phyloP scores from a whole-genome alignment of 1,140 invertebrate species.

The Brachionus asplanchnoidis region DNA sequence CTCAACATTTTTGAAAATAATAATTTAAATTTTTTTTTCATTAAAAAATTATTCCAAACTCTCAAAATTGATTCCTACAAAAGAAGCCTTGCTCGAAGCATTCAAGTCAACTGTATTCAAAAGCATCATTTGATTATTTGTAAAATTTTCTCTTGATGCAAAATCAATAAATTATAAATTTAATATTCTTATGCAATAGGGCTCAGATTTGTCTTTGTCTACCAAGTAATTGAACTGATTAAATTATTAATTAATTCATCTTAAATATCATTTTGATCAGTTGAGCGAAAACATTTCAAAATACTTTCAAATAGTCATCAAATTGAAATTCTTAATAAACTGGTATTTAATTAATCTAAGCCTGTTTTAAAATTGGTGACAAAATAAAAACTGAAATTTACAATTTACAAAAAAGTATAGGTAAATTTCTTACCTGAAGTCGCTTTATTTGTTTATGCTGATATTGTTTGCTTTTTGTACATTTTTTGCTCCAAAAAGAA shows the following conservation, averaged over 20 bases:
- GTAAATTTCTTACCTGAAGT: background rate
- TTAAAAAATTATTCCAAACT: background rate
- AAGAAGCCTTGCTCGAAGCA: background rate
- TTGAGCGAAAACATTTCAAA: background rate
- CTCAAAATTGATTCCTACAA: background rate
- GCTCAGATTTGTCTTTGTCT: background rate
- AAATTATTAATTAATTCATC: background rate
- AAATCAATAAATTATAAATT: conserved; percentile 1
- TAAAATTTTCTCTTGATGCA: background rate
- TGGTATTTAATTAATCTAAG: background rate
- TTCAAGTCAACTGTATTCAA: background rate
- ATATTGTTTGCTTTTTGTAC: background rate
- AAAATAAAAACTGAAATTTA: background rate
- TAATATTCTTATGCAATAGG: background rate
- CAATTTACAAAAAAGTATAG: background rate
- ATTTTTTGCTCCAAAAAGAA: background rate
- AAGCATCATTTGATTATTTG: background rate
- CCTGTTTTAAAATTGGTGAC: background rate
- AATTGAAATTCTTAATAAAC: background rate
- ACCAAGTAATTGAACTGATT: background rate
- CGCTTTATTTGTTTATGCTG: background rate
- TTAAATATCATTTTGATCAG: background rate
- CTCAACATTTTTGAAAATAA: background rate
- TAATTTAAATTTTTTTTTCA: background rate
- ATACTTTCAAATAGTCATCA: background rate